These are phyloP conservation scores for Cathartes aura DNA, from an alignment of 2,113 vertebrate species.

Conservation along the genomic window DNA sequence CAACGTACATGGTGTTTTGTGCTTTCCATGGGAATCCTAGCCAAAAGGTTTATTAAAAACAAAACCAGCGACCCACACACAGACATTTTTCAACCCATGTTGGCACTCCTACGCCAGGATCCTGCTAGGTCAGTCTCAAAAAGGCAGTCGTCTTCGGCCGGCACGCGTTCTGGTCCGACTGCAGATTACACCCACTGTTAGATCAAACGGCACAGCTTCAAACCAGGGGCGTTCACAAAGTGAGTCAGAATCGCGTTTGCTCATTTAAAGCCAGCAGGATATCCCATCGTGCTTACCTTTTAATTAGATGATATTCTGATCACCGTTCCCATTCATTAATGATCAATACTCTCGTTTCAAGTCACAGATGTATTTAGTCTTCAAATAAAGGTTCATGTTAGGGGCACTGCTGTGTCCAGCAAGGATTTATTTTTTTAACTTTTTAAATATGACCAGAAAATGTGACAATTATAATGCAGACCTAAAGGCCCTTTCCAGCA, in stretches of 20 bases:
- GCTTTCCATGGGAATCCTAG: not conserved
- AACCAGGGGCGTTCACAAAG: not conserved
- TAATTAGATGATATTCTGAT: conserved; percentile 61
- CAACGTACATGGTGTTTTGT: not conserved
- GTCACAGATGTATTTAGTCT: not conserved
- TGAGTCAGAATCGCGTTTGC: not conserved
- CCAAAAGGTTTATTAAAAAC: not conserved
- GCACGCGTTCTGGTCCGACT: not conserved
- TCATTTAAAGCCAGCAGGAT: conserved; percentile 53
- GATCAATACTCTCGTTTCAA: conserved; percentile 24
- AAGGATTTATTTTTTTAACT: not conserved
- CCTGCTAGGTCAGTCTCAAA: not conserved
- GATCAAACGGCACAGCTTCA: not conserved
- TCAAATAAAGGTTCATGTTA: not conserved
- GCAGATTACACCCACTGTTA: not conserved
- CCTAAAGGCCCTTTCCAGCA: not conserved
- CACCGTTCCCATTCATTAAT: conserved; percentile 44
- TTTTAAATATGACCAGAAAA: not conserved
- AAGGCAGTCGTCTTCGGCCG: rapidly evolving
- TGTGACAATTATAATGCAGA: not conserved
- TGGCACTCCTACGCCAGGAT: not conserved
- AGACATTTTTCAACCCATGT: not conserved
- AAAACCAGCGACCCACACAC: not conserved
- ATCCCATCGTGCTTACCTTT: conserved; percentile 37
- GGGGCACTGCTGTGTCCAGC: not conserved